phyloP scores from a whole-genome alignment of 1,140 invertebrate genomes.

The Trinorchestia longiramus region DNA sequence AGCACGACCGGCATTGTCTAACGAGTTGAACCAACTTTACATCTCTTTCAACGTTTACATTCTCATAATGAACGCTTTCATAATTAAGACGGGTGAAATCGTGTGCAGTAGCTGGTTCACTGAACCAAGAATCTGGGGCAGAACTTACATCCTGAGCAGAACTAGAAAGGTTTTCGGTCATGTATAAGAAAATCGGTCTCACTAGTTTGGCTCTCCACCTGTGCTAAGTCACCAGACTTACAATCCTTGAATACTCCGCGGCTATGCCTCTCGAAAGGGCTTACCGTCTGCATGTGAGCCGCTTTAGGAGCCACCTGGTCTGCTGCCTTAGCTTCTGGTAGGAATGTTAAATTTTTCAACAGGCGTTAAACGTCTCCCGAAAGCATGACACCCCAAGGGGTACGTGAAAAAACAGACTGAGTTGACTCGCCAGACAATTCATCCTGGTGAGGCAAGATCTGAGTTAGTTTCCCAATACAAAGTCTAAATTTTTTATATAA shows the following conservation, averaged over 20 bases:
- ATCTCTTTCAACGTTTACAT: neutral
- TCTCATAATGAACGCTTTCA: neutral
- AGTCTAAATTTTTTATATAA: neutral
- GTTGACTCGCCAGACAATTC: neutral
- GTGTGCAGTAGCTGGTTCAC: neutral
- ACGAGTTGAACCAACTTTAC: neutral
- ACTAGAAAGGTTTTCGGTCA: neutral
- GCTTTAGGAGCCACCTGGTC: neutral
- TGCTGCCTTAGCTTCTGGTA: neutral
- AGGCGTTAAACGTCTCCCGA: neutral
- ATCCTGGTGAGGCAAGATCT: constrained; percentile 9
- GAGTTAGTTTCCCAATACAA: neutral
- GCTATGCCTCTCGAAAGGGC: too few relatives aligned
- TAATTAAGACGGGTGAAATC: neutral
- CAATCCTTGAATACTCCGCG: neutral
- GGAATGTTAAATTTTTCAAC: neutral
- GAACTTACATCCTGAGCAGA: neutral
- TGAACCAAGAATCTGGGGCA: neutral
- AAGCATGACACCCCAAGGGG: neutral
- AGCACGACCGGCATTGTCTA: neutral
- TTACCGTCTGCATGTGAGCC: neutral
- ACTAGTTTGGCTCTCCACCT: neutral
- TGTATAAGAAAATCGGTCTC: neutral
- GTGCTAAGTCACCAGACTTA: neutral
- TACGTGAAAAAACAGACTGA: neutral